Conservation (phyloP, 2,888 invertebrate genomes). For the Andrena trimmerana region DNA sequence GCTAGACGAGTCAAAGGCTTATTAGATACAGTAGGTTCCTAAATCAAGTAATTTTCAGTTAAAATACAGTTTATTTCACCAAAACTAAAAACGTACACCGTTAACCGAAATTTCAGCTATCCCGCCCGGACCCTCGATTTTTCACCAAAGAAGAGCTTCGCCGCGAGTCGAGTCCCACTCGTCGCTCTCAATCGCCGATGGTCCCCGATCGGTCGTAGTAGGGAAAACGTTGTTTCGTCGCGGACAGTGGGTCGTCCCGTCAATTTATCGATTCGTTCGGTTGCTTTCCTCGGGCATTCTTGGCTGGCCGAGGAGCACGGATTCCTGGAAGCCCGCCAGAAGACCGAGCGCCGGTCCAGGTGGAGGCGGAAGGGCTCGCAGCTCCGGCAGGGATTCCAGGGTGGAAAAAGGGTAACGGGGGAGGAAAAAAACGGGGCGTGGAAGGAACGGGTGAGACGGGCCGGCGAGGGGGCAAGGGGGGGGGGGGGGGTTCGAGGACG, state of each 20-base stretch:
- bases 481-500: conserved; percentile 31
- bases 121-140: too few species aligned
- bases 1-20: too few species aligned
- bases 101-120: too few species aligned
- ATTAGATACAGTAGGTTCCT: too few species aligned
- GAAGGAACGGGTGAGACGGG: conserved; percentile 17
- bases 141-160: background rate
- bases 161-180: background rate
- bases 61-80: too few species aligned
- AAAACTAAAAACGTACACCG: too few species aligned
- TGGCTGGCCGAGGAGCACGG: conserved; percentile 46
- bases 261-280: conserved; percentile 66
- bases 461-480: background rate
- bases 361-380: conserved; percentile 55
- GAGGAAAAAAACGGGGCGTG: conserved; percentile 4
- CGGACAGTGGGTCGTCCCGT: conserved; percentile 40
- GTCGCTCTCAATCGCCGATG: conserved; percentile 12
- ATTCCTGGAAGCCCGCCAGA: conserved; percentile 76
- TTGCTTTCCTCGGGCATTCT: conserved; percentile 47
- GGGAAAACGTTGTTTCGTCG: conserved; percentile 48
- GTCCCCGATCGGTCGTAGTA: background rate
- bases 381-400: conserved; percentile 32
- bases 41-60: too few species aligned
- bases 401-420: conserved; percentile 31
- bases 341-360: conserved; percentile 68